Conservation (phyloP, 2,797 vertebrate genomes). For the Saxicola maurus region DNA sequence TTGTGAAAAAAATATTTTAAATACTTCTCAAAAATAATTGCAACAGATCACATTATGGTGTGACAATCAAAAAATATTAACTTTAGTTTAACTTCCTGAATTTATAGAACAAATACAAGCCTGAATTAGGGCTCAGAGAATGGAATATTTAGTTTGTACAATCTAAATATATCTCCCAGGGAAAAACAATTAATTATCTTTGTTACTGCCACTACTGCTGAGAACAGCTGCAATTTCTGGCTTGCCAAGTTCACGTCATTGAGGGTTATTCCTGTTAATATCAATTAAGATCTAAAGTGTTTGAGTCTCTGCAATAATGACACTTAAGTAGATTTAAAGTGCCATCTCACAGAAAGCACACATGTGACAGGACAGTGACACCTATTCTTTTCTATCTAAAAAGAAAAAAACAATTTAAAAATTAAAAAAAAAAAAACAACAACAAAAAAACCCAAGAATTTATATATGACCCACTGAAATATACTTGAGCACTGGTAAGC, state of each 20-base stretch:
- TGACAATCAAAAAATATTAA: not conserved
- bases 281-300: slow-evolving; percentile 49
- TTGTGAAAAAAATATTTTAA: not conserved
- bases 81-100: not conserved
- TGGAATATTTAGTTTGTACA: slow-evolving; percentile 3
- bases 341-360: not conserved
- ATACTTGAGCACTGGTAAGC: accelerated
- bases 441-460: too few species aligned
- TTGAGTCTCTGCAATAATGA: slow-evolving; percentile 6
- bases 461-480: not conserved
- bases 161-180: slow-evolving; percentile 39
- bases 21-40: not conserved
- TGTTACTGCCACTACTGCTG: slow-evolving; percentile 19
- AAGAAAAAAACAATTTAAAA: not conserved
- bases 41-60: not conserved
- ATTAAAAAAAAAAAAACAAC: not conserved
- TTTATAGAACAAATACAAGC: not conserved
- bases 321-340: not conserved
- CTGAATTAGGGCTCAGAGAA: slow-evolving; percentile 7
- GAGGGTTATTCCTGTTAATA: slow-evolving; percentile 55
- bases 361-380: not conserved
- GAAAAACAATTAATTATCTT: slow-evolving; percentile 63
- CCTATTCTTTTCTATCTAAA: not conserved
- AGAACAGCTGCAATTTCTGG: slow-evolving; percentile 53
- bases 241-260: slow-evolving; percentile 29